Evolutionary conservation across 2,888 invertebrate genomes (phyloP).

Genomic region (Hemaris fuciformis): DNA sequence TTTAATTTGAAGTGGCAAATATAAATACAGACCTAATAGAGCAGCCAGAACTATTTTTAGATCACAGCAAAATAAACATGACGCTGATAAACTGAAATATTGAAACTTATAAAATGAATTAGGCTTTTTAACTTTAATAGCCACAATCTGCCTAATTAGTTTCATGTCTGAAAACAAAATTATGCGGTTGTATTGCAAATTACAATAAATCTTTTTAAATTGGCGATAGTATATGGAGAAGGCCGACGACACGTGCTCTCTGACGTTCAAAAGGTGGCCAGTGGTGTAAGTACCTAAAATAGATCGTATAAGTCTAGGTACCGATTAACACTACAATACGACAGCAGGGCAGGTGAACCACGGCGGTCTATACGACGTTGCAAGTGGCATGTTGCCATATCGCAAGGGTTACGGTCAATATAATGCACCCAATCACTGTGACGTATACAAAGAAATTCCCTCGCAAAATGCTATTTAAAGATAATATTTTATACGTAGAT

Average conservation of each 20-base stretch:
- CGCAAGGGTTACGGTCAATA: conserved; percentile 20
- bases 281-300: conserved; percentile 67
- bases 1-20: background rate
- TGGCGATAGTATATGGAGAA: conserved; percentile 39
- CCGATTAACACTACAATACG: background rate
- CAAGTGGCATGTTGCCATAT: conserved; percentile 49
- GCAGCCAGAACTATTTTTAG: background rate
- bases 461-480: conserved; percentile 5
- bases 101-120: background rate
- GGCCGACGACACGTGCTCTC: conserved; percentile 63
- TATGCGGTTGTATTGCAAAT: conserved; percentile 19
- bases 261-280: conserved; percentile 59
- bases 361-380: conserved; percentile 36
- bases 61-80: background rate
- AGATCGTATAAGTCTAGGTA: conserved; percentile 40
- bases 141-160: background rate
- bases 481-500: background rate
- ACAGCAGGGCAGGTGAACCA: conserved; percentile 55
- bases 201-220: conserved; percentile 35
- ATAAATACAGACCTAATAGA: background rate
- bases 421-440: background rate
- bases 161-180: background rate
- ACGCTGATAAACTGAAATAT: background rate
- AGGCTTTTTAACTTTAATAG: background rate
- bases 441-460: background rate